Base-by-base conservation (phyloP, 2,888 invertebrate genomes). In the Chaetogeoica ovagalla region DNA sequence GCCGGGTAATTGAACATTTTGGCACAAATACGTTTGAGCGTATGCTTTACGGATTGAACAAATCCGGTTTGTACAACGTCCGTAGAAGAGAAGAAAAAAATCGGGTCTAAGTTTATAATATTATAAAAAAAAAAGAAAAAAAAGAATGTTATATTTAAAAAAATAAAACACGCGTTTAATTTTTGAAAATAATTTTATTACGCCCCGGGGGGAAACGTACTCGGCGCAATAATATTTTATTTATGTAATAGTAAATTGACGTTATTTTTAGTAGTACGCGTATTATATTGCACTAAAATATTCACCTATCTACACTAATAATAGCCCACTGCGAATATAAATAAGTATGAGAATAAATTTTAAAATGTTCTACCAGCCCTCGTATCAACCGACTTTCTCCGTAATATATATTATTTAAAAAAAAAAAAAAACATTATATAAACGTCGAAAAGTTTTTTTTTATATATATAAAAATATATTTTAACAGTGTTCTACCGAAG, bases 1-100 rank as follows among this genome's bases (percentile, higher is more conserved):
- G 19, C 39, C 75, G 75, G 75, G 57, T 57, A 66, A 66, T 75
- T 75, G 66, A 66, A 75, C 66, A 59, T 75, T 66, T 75, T 75
- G 75, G 75, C 75, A 75, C 65, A 74, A 74, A 74, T 55, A 65
- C 21, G 74, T 65, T 63, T 52, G 52, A 8, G 13, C 19, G 30
- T 52, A 60, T 43, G 8, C 11, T 72, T 63, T 74, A 65, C 65
- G 37, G 17, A n/a, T 55, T 2, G 37, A 63, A 37, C 5, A 55
- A 37, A 74, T 74, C 74, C 74, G 74, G 74, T 74, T 74, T 17
- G n/a, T 52, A n/a, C 30, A n/a, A 48, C 60, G 4, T n/a, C 30
- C 30, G 30, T 4, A 30, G 30, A 30, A 30, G 30, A 30, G 43
- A 11, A 43, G 6, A 43, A 43, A 11, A 43, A 43, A 43, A 43